phyloP scores from a whole-genome alignment of 23 tunicate genomes.

The Oikopleura dioica region DNA sequence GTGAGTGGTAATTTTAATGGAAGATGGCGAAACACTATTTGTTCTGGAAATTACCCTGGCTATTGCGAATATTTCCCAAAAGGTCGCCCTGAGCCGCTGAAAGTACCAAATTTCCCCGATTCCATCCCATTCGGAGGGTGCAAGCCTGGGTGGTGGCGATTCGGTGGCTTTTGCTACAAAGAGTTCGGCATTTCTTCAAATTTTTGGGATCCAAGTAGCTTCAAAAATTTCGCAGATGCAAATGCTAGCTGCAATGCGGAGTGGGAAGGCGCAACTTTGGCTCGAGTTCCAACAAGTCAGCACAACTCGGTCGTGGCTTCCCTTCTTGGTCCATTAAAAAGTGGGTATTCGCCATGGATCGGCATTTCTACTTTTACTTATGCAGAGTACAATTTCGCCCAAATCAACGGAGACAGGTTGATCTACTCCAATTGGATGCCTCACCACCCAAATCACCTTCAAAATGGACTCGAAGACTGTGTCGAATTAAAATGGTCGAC shows the following conservation, averaged over 20 bases:
- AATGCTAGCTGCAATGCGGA: neutral
- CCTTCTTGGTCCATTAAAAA: neutral
- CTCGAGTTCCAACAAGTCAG: neutral
- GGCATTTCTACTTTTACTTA: neutral
- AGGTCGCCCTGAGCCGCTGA: too few relatives aligned
- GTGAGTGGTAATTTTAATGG: too few relatives aligned
- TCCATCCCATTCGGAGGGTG: too few relatives aligned
- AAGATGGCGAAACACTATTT: too few relatives aligned
- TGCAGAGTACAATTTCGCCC: neutral
- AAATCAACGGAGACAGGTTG: neutral
- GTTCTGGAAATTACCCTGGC: too few relatives aligned
- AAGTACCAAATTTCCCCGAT: too few relatives aligned
- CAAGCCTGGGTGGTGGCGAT: neutral
- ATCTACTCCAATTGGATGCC: neutral
- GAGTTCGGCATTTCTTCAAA: neutral
- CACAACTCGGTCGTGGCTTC: neutral
- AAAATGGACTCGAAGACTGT: too few relatives aligned
- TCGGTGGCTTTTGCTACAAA: neutral
- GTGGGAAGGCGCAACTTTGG: neutral
- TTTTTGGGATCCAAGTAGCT: neutral
- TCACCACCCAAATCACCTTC: neutral
- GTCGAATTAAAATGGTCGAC: too few relatives aligned
- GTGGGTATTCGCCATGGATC: neutral
- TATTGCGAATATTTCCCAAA: too few relatives aligned
- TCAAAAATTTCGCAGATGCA: neutral